phyloP scores from a whole-genome alignment of 2,888 invertebrate genomes.

The Cyaniris semiargus region DNA sequence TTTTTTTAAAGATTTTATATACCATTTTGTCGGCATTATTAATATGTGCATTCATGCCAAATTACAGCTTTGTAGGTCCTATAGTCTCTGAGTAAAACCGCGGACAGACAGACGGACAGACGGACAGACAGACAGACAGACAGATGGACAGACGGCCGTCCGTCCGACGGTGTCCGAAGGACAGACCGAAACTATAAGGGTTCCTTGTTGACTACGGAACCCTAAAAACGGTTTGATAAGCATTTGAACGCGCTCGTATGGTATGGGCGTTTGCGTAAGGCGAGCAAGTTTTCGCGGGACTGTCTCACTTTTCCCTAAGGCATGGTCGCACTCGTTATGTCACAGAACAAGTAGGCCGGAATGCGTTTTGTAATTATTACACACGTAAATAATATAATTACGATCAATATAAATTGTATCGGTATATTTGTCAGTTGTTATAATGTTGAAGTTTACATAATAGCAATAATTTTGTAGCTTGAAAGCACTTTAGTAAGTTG shows the following conservation, averaged over 20 bases:
- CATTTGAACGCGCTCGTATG: constrained; percentile 20
- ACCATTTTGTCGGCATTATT: too few species aligned
- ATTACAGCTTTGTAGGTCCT: too few species aligned
- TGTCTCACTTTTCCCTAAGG: constrained; percentile 46
- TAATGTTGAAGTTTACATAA: not conserved
- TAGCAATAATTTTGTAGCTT: not conserved
- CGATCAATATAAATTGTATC: not conserved
- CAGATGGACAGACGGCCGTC: too few species aligned
- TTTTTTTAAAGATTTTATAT: too few species aligned
- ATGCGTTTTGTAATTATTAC: constrained; percentile 56
- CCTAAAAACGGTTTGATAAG: not conserved
- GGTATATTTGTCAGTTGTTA: not conserved
- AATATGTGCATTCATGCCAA: too few species aligned
- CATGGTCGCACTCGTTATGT: constrained; percentile 53
- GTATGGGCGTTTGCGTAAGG: constrained; percentile 24
- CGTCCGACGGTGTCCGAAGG: too few species aligned
- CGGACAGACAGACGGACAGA: too few species aligned
- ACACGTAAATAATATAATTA: constrained; percentile 3
- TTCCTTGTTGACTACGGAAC: too few species aligned
- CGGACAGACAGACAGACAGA: too few species aligned
- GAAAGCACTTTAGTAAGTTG: not conserved
- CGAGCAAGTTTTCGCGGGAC: constrained; percentile 38
- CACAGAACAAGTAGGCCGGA: constrained; percentile 51
- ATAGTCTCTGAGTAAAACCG: too few species aligned
- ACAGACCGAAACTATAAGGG: too few species aligned